Conservation (phyloP, 2,797 vertebrate genomes). For the Tolypeutes matacus region DNA sequence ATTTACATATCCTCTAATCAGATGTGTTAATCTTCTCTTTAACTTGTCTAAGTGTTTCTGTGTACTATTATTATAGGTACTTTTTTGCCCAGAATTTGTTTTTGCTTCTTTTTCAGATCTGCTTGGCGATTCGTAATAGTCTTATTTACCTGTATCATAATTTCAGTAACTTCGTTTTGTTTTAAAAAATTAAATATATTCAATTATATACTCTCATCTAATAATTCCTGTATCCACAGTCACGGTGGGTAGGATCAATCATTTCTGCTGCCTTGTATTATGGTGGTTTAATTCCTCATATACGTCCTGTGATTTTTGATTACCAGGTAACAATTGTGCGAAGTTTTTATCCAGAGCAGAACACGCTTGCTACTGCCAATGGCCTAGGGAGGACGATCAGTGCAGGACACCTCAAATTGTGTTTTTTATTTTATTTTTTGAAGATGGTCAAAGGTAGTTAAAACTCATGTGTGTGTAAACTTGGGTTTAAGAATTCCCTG, state of each 20-base stretch:
- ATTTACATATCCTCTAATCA: not conserved
- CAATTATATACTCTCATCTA: not conserved
- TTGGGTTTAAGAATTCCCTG: not conserved
- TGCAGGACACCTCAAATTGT: not conserved
- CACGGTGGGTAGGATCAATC: not conserved
- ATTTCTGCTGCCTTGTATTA: not conserved
- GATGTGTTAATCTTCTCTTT: not conserved
- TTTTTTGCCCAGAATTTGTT: not conserved
- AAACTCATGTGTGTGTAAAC: not conserved
- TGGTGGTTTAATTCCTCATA: not conserved
- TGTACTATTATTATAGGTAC: not conserved
- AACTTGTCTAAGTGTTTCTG: not conserved
- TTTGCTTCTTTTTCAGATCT: not conserved
- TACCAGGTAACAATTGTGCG: not conserved
- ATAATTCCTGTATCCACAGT: not conserved
- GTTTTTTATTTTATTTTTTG: not conserved
- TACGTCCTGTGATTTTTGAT: not conserved
- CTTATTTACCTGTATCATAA: not conserved
- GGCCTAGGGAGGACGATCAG: not conserved
- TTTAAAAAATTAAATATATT: constrained; percentile 16
- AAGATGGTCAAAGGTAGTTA: not conserved
- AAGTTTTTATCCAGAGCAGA: not conserved
- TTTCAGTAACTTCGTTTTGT: not conserved
- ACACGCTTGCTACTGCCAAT: not conserved
- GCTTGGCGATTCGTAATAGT: not conserved